Conservation (phyloP, 1,140 invertebrate species). For the Cyclargus thomasi region DNA sequence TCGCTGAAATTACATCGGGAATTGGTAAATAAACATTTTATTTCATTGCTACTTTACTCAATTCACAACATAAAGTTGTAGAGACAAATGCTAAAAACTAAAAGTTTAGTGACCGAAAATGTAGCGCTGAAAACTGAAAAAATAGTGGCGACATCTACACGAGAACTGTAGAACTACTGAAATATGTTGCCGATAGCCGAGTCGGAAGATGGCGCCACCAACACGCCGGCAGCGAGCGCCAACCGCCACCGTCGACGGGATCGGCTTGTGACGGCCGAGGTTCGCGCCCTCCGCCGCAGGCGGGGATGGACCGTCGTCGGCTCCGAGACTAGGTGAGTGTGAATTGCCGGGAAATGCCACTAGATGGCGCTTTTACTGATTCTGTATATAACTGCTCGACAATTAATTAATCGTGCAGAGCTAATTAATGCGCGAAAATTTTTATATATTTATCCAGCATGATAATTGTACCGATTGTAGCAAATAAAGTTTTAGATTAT, state of each 20-base stretch:
- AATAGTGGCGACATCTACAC: conserved; percentile 43
- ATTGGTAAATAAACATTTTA: too few species aligned
- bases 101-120: background rate
- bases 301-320: conserved; percentile 69
- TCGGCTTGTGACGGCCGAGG: conserved; percentile 60
- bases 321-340: conserved; percentile 66
- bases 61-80: too few species aligned
- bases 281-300: conserved; percentile 55
- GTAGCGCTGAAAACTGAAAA: background rate
- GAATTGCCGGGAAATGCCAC: conserved; percentile 9
- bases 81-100: background rate
- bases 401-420: too few species aligned
- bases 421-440: too few species aligned
- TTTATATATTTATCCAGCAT: too few species aligned
- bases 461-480: too few species aligned
- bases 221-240: conserved; percentile 37
- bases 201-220: conserved; percentile 56
- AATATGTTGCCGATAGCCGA: conserved; percentile 63
- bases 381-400: background rate
- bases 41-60: conserved; percentile 29
- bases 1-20: too few species aligned
- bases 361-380: conserved; percentile 45
- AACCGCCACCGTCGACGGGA: conserved; percentile 53
- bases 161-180: conserved; percentile 18
- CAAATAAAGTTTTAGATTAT: too few species aligned